These are phyloP conservation scores for Perognathus longimembris DNA, from an alignment of 2,113 vertebrate genomes.

Conservation along the genomic window DNA sequence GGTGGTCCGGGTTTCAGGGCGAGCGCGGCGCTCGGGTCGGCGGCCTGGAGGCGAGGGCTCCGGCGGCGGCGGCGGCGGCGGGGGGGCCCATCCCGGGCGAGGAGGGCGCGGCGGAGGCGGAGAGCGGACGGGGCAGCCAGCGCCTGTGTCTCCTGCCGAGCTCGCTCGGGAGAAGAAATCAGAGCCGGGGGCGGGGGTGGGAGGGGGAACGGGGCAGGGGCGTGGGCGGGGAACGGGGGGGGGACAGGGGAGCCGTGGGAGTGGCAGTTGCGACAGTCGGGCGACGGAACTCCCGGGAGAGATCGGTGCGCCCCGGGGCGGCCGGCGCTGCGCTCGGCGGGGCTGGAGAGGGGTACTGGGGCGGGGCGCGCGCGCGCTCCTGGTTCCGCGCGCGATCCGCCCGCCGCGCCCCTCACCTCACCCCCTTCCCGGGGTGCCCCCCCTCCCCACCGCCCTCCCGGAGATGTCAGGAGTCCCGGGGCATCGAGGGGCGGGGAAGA, in stretches of 20 bases:
- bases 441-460: not conserved
- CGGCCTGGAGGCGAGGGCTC: conserved; percentile 57
- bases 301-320: conserved; percentile 75
- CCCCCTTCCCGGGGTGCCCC: not conserved
- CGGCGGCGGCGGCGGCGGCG: conserved; percentile 42
- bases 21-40: not conserved
- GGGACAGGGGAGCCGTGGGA: conserved; percentile 61
- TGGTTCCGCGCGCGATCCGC: conserved; percentile 48
- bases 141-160: conserved; percentile 79
- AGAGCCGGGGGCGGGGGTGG: conserved; percentile 77
- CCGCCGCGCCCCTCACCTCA: conserved; percentile 34
- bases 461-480: conserved; percentile 9
- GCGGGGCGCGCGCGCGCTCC: conserved; percentile 62
- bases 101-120: conserved; percentile 81
- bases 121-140: conserved; percentile 76
- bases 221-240: conserved; percentile 65
- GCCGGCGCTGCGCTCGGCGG: conserved; percentile 53
- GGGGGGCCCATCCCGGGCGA: conserved; percentile 72
- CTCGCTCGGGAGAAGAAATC: conserved; percentile 80
- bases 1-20: conserved; percentile 54
- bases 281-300: conserved; percentile 69
- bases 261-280: conserved; percentile 78
- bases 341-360: conserved; percentile 68
- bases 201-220: conserved; percentile 59
- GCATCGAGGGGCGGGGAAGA: conserved; percentile 40